Evolutionary conservation across 1,140 invertebrate genomes (phyloP).

Genomic region (Dysdera silvatica): DNA sequence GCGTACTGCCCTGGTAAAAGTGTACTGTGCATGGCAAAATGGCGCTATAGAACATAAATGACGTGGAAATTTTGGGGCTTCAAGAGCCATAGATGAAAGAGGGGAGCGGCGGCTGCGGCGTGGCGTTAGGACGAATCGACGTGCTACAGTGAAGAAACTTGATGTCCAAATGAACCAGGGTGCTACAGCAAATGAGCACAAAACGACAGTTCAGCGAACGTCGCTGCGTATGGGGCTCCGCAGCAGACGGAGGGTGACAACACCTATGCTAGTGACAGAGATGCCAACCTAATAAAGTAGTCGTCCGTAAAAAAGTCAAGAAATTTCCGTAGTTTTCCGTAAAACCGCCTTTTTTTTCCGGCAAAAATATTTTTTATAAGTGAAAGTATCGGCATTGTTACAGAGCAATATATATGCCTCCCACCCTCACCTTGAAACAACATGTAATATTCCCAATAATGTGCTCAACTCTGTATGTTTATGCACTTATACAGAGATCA

Average conservation of each 20-base stretch:
- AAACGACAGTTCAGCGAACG: not conserved
- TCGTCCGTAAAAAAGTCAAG: too few species aligned
- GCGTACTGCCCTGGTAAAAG: not conserved
- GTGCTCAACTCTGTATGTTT: too few species aligned
- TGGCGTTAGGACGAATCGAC: not conserved
- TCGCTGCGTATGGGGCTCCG: not conserved
- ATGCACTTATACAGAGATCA: too few species aligned
- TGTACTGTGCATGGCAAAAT: constrained; percentile 5
- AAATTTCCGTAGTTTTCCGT: too few species aligned
- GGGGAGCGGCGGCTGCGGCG: not conserved
- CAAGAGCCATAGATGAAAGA: not conserved
- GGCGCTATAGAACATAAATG: not conserved
- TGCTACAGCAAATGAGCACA: not conserved
- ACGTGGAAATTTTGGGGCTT: not conserved
- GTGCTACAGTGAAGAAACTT: constrained; percentile 1
- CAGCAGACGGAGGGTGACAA: not conserved
- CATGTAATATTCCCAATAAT: too few species aligned
- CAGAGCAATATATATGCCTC: too few species aligned
- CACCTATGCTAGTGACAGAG: not conserved
- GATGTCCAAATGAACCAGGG: not conserved
- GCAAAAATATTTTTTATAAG: too few species aligned
- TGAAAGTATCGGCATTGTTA: too few species aligned
- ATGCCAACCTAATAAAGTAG: too few species aligned
- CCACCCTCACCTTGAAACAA: too few species aligned
- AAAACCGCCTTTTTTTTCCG: too few species aligned